Conservation (phyloP, 1,140 invertebrate genomes). For the Varroa destructor region DNA sequence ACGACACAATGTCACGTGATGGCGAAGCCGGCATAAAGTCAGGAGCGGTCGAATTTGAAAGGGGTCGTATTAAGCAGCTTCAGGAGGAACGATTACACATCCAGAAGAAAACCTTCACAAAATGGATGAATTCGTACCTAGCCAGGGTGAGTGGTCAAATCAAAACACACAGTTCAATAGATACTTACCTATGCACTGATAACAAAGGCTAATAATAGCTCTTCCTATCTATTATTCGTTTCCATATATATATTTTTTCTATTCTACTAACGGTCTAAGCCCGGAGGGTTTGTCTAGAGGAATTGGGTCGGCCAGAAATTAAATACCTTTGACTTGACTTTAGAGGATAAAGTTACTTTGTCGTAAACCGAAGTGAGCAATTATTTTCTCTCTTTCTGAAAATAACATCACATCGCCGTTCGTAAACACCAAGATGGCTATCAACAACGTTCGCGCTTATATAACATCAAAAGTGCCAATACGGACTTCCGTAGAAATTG, state of each 20-base stretch:
- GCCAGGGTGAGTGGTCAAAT: conserved; percentile 58
- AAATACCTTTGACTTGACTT: too few species aligned
- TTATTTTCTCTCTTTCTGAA: too few species aligned
- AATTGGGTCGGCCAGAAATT: too few species aligned
- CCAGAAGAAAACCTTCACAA: conserved; percentile 99
- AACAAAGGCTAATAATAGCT: conserved; percentile 26
- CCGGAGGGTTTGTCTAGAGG: too few species aligned
- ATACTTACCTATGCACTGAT: conserved; percentile 8
- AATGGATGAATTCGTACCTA: conserved; percentile 99
- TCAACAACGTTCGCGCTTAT: too few species aligned
- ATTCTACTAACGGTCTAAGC: too few species aligned
- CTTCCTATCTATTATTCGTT: conserved; percentile 9
- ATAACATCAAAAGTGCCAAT: too few species aligned
- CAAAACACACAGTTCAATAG: not conserved
- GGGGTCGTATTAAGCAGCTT: conserved; percentile 82
- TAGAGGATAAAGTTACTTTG: too few species aligned
- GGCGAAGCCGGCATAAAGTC: conserved; percentile 5
- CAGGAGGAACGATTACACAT: conserved; percentile 93
- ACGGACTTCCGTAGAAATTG: too few species aligned
- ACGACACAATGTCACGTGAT: conserved; percentile 12
- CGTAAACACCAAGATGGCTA: too few species aligned
- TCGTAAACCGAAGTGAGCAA: too few species aligned
- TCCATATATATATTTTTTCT: not conserved
- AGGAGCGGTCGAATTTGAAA: conserved; percentile 69
- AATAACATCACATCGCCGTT: too few species aligned